Evolutionary conservation across 2,797 vertebrate genomes (phyloP).

Genomic region (Triplophysa bombifrons): DNA sequence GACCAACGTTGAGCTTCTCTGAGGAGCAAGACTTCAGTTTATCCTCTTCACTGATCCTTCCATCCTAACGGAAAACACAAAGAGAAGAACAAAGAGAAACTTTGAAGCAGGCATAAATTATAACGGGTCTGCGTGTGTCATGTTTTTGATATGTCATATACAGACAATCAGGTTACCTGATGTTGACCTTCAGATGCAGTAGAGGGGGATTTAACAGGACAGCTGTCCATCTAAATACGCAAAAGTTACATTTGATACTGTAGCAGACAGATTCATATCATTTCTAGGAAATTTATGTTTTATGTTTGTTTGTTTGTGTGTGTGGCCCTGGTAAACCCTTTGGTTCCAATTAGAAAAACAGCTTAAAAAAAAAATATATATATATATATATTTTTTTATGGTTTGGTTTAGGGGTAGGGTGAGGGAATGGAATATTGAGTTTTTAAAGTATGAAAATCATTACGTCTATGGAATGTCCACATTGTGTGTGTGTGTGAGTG

Average conservation of each 20-base stretch:
- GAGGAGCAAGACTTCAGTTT: slow-evolving; percentile 7
- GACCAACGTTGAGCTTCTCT: slow-evolving; percentile 74
- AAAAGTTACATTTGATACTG: not conserved
- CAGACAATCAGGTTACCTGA: slow-evolving; percentile 24
- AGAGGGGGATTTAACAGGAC: not conserved
- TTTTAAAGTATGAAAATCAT: too few relatives aligned
- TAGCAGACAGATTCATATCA: not conserved
- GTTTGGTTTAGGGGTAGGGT: too few relatives aligned
- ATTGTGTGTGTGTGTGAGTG: too few relatives aligned
- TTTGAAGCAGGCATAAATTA: slow-evolving; percentile 19
- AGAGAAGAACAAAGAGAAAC: slow-evolving; percentile 71
- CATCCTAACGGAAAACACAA: slow-evolving; percentile 81
- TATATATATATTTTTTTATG: too few relatives aligned
- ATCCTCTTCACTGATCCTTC: slow-evolving; percentile 60
- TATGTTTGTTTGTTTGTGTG: not conserved
- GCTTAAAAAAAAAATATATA: too few relatives aligned
- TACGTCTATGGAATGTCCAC: too few relatives aligned
- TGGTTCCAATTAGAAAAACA: too few relatives aligned
- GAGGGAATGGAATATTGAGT: too few relatives aligned
- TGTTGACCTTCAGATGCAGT: slow-evolving; percentile 16
- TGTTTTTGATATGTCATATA: not conserved
- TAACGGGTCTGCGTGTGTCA: not conserved
- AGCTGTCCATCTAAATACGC: slow-evolving; percentile 36
- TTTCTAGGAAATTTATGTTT: not conserved
- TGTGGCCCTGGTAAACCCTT: not conserved